phyloP scores from a whole-genome alignment of 2,797 vertebrate genomes.

The Spinus pinus region DNA sequence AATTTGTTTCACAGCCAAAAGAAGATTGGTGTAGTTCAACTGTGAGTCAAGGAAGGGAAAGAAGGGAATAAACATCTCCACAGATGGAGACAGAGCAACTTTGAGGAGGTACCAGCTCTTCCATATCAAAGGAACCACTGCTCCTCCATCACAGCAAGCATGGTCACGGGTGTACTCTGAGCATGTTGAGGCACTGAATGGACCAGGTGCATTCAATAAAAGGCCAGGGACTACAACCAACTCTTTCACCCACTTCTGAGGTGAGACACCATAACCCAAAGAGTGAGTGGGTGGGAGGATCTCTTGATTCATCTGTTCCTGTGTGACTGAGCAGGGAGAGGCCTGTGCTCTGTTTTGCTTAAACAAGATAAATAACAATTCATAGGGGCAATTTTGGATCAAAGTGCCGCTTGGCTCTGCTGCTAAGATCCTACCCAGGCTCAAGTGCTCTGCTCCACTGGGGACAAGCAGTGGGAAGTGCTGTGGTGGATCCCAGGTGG shows the following conservation, averaged over 20 bases:
- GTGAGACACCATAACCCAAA: not conserved
- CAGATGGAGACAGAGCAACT: not conserved
- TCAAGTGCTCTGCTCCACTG: rapidly evolving
- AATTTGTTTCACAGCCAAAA: not conserved
- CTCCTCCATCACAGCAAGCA: not conserved
- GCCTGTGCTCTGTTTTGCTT: not conserved
- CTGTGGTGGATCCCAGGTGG: not conserved
- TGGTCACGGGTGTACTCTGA: not conserved
- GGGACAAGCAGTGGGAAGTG: rapidly evolving
- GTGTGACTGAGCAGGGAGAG: not conserved
- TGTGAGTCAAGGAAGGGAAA: not conserved
- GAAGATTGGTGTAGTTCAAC: not conserved
- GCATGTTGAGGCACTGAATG: not conserved
- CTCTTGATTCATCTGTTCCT: not conserved
- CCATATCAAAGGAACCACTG: not conserved
- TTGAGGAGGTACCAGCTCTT: not conserved
- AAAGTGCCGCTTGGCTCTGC: not conserved
- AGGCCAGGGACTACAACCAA: not conserved
- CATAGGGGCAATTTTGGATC: not conserved
- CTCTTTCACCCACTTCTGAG: not conserved
- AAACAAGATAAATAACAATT: not conserved
- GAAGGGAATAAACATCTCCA: not conserved
- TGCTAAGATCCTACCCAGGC: not conserved
- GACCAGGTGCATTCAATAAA: not conserved
- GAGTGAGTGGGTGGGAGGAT: not conserved